Percentiles rank a stretch among this genome's conserved stretches.
Evolutionary conservation across 2,888 invertebrate species (phyloP).

Genomic region (Drosophila melanosoma): DNA sequence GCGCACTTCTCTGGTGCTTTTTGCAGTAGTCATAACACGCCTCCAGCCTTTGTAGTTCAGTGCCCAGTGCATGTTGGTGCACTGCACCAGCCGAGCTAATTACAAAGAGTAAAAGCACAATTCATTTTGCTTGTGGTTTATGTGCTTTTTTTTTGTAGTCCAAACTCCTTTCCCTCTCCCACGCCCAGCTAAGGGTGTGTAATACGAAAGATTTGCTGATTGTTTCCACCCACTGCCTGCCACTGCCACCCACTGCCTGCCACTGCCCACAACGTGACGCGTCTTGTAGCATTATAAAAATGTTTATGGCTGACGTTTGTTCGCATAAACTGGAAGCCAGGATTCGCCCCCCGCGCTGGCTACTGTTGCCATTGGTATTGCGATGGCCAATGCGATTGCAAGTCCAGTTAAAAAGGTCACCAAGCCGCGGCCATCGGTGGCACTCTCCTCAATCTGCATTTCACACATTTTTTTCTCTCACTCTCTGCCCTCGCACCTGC

Average conservation of each 20-base stretch:
- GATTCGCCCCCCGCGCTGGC: not conserved
- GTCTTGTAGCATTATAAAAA: slow-evolving; percentile 65
- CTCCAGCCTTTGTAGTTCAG: not conserved
- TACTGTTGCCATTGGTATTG: slow-evolving; percentile 9
- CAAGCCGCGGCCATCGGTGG: slow-evolving; percentile 46
- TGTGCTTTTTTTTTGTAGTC: slow-evolving; percentile 12
- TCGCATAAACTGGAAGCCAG: slow-evolving; percentile 52
- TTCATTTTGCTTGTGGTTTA: slow-evolving; percentile 67
- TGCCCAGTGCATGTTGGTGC: not conserved
- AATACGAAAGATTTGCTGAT: slow-evolving; percentile 3
- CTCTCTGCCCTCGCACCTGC: not conserved
- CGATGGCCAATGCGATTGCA: slow-evolving; percentile 3
- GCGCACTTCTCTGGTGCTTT: not conserved
- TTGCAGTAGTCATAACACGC: slow-evolving; percentile 1
- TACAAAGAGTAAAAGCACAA: slow-evolving; percentile 69
- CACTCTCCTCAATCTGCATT: not conserved
- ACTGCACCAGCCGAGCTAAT: slow-evolving; percentile 49
- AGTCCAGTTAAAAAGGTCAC: slow-evolving; percentile 50
- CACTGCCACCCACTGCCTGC: slow-evolving; percentile 18
- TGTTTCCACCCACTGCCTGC: not conserved
- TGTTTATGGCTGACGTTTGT: slow-evolving; percentile 68
- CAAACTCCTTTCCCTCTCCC: not conserved
- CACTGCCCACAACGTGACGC: slow-evolving; percentile 26
- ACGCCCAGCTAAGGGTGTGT: not conserved
- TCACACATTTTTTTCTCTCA: not conserved